Percentiles rank a stretch among this genome's conserved stretches.
Evolutionary conservation across 2,113 vertebrate genomes (phyloP).

Genomic region (Orthonyx spaldingii): DNA sequence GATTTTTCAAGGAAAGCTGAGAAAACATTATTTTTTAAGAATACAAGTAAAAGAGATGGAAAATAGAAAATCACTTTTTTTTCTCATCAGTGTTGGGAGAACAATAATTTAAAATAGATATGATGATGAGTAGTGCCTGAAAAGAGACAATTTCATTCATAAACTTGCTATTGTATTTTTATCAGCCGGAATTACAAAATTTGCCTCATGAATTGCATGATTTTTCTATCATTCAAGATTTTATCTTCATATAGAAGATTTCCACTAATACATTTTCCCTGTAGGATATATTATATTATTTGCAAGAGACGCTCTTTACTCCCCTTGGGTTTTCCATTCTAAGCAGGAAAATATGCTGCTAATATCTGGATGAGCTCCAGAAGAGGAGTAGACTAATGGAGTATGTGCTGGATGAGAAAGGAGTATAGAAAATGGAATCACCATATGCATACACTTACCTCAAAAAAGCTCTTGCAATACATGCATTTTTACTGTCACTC

Average conservation of each 20-base stretch:
- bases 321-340: background rate
- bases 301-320: background rate
- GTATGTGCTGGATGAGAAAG: background rate
- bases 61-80: background rate
- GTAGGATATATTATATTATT: background rate
- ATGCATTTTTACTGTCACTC: background rate
- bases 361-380: background rate
- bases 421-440: background rate
- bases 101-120: background rate
- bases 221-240: background rate
- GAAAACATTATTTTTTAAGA: background rate
- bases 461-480: background rate
- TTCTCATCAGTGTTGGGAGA: background rate
- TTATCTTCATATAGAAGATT: background rate
- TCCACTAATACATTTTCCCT: background rate
- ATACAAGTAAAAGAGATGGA: background rate
- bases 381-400: background rate
- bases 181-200: background rate
- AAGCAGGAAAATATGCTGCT: background rate
- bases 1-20: conserved; percentile 32
- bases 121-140: background rate
- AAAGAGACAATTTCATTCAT: background rate
- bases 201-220: background rate
- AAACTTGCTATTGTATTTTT: background rate
- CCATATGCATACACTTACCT: background rate